Base-by-base conservation (phyloP, 2,888 invertebrate species). In the Drosophila lutescens region DNA sequence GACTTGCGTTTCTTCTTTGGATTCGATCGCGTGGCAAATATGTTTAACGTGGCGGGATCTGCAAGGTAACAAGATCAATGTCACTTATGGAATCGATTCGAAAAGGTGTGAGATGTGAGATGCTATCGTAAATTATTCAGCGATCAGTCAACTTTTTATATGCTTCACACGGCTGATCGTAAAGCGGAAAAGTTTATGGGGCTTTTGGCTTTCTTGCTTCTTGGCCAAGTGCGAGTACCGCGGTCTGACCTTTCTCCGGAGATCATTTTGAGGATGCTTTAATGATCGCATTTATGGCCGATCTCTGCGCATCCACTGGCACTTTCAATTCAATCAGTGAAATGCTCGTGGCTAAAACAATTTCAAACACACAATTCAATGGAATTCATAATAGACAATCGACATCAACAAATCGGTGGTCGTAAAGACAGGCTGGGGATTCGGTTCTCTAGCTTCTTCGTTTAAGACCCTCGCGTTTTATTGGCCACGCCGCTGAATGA, bases 1-100 rank as follows among this genome's bases (percentile, higher is more conserved):
- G 98, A 98, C 94, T 99, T 97, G 90, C 98, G 95, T 91, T 99
- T 99, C 94, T 99, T 99, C 93, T 98, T 97, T 89, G 98, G 97
- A 91, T 97, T 97, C 74, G 97, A 96, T 79, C 97, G 94, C 87
- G 96, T 95, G 93, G 97, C 97, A 95, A 98, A 98, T 81, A 97
- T 95, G 93, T 96, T 97, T 80, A 97, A 93, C 93, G 97, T 97
- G 78, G 95, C 95, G 93, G 97, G 96, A 93, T 97, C 97, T 97
- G 95, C 41, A 85, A 78, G 53, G 26, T 41, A 46, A 73, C 17
- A 46, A 56, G 38, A 54, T 36, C 36, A 44, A 15, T 44, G 38
- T 49, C 34, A 17, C 34, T 32, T 4, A 2, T 12, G 30, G 15
- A 26, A 36, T 62, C 34, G 36, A 54, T 12, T 43, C 17, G 20